Conservation (phyloP, 64 coral and sea anemone genomes). For the Montipora cactus region DNA sequence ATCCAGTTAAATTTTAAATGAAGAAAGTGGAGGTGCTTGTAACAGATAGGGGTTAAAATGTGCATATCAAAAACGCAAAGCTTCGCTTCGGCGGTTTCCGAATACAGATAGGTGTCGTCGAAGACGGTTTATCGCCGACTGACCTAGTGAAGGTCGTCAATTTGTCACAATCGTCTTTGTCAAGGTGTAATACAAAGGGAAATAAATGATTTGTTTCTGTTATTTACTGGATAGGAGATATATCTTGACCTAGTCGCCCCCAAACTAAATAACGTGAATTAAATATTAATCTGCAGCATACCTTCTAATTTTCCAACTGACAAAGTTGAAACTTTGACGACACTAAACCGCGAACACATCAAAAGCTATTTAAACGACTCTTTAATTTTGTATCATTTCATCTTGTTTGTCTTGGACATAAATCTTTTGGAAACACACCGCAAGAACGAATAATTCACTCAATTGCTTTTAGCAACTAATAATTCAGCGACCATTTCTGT, state of each 20-base stretch:
- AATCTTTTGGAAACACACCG: conserved; percentile 9
- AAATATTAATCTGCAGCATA: conserved; percentile 30
- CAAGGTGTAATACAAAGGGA: conserved; percentile 32
- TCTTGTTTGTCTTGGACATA: conserved; percentile 33
- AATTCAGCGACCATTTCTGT: neutral
- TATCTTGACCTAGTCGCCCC: conserved; percentile 52
- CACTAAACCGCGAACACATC: neutral
- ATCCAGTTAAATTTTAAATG: conserved; percentile 46
- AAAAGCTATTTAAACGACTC: conserved; percentile 2
- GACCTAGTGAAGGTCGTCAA: neutral
- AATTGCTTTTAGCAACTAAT: conserved; percentile 41
- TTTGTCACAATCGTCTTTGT: neutral
- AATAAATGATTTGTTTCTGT: conserved; percentile 51
- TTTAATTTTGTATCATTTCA: conserved; percentile 64
- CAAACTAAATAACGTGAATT: conserved; percentile 45
- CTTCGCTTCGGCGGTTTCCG: neutral
- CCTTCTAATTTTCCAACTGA: neutral
- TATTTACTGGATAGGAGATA: conserved; percentile 43
- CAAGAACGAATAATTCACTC: neutral
- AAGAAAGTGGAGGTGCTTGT: conserved; percentile 1
- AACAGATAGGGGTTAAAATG: neutral
- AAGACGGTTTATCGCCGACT: neutral
- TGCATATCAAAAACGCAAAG: neutral
- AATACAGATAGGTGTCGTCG: neutral
- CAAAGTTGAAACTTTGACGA: neutral